phyloP scores from a whole-genome alignment of 2,797 vertebrate species.

The Amphiprion clarkii region DNA sequence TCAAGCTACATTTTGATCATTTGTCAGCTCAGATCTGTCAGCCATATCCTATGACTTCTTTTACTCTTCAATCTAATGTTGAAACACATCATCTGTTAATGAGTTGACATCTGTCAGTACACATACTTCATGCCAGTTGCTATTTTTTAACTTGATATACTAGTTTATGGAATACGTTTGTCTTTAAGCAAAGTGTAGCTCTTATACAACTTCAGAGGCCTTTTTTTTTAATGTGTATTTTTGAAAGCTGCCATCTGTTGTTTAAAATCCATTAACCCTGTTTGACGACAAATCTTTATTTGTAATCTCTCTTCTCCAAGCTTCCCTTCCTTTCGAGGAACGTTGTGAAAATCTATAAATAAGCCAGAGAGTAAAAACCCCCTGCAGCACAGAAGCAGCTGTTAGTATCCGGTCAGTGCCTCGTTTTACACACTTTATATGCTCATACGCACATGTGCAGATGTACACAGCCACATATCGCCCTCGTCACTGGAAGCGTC shows the following conservation, averaged over 20 bases:
- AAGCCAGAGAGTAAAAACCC: conserved; percentile 35
- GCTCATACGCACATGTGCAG: neutral
- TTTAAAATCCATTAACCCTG: conserved; percentile 33
- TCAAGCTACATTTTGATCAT: no score
- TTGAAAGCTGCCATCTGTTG: conserved; percentile 41
- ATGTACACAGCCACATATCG: neutral
- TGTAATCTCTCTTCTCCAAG: conserved; percentile 8
- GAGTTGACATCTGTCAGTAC: no score
- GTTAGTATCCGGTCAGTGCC: conserved; percentile 48
- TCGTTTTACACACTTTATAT: conserved; percentile 47
- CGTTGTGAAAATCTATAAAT: conserved; percentile 70
- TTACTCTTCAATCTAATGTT: no score
- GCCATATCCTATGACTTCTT: no score
- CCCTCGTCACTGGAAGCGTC: neutral
- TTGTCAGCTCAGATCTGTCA: no score
- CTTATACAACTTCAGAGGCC: conserved; percentile 4
- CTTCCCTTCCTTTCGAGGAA: conserved; percentile 22
- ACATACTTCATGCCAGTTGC: no score
- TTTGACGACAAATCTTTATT: conserved; percentile 59
- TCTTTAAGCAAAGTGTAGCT: neutral
- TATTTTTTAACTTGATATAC: no score
- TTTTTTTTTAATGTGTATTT: conserved; percentile 26
- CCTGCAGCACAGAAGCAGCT: conserved; percentile 45
- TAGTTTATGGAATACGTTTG: neutral
- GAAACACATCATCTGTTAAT: no score